Base-by-base conservation (phyloP, 2,888 invertebrate species). In the Ormia ochracea region DNA sequence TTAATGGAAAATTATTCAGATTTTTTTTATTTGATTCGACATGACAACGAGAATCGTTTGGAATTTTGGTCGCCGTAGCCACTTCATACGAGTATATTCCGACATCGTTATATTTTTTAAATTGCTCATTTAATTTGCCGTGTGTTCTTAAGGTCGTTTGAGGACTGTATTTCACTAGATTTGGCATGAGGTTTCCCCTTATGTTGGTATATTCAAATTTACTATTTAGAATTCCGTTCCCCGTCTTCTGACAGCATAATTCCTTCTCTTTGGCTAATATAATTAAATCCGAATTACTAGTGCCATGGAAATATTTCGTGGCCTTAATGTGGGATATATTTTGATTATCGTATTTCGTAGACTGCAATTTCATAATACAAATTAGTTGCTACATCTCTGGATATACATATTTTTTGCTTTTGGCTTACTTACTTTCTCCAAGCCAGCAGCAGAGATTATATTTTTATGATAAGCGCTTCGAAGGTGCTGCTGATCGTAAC, bases 61-160 rank as follows among this genome's bases (percentile, higher is more conserved):
- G 10, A 23, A 70, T 66, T 21, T 33, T 59, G 4, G 65, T 66
- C 3, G 58, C 66, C 23, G 66, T 36, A 59, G 72, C 48, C 3
- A 48, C 33, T 4, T 65, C 43, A 45, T 12, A 61, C 0, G 14
- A 9, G 52, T 59, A 45, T 21, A 59, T 9, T 58, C 17, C 0
- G n/a, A n/a, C n/a, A n/a, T n/a, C n/a, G n/a, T n/a, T n/a, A n/a
- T n/a, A n/a, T n/a, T n/a, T n/a, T n/a, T n/a, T n/a, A n/a, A n/a
- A n/a, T n/a, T n/a, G n/a, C n/a, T n/a, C n/a, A n/a, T n/a, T 54
- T 33, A 14, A 72, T 43, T 33, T 61, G 52, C n/a, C n/a, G 28
- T 78, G 73, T 9, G 73, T 61, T 31, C 73, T n/a, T n/a, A 78
- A 38, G 23, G 61, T 61, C 0, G 73, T 73, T 9, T 78, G 61